Conservation (phyloP, 2,797 vertebrate species). For the Momotus momota region DNA sequence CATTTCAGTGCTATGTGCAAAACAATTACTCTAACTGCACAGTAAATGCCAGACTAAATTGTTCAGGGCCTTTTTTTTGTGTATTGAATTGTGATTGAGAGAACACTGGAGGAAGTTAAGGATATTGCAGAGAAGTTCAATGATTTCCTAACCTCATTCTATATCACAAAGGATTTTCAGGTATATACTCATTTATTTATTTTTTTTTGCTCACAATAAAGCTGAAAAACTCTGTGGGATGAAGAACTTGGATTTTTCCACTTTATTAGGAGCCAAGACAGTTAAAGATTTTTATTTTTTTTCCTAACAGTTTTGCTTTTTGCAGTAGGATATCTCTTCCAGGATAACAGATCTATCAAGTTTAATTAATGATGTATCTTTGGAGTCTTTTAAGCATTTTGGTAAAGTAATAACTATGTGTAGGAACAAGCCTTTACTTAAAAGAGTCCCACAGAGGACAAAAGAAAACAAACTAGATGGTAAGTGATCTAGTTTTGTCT, state of each 20-base stretch:
- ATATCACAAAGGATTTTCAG: neutral
- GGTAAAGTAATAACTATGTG: neutral
- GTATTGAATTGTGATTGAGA: neutral
- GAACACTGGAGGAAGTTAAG: neutral
- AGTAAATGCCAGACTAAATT: slow-evolving; percentile 10
- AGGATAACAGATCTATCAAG: neutral
- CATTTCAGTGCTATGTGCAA: neutral
- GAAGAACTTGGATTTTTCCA: neutral
- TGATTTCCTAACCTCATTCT: slow-evolving; percentile 1
- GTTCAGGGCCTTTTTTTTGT: neutral
- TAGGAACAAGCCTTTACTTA: neutral
- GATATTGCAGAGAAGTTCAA: neutral
- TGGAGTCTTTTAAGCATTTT: neutral
- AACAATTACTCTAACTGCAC: neutral
- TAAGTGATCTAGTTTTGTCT: neutral
- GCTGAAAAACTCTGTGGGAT: neutral
- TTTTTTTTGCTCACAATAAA: neutral
- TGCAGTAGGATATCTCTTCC: neutral
- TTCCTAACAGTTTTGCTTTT: neutral
- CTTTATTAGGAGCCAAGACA: neutral
- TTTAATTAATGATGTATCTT: neutral
- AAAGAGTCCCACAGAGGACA: neutral
- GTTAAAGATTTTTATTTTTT: neutral
- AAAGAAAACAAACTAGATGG: neutral
- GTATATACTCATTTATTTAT: neutral